Evolutionary conservation across 2,888 invertebrate genomes (phyloP).

Genomic region (Epistrophella euchroma): DNA sequence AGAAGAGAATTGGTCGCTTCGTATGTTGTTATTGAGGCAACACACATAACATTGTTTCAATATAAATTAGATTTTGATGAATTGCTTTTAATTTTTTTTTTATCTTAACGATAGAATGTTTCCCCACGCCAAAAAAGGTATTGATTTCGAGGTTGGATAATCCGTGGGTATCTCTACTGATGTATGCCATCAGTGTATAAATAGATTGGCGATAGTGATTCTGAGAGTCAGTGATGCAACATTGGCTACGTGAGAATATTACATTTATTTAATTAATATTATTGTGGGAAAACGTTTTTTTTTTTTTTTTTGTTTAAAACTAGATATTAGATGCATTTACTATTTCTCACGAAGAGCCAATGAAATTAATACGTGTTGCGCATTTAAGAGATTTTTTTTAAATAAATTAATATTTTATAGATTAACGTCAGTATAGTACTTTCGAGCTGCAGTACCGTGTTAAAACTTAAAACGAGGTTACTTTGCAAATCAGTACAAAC

Average conservation of each 20-base stretch:
- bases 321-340: neutral
- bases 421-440: neutral
- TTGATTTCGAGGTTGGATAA: constrained; percentile 45
- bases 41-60: neutral
- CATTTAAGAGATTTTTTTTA: neutral
- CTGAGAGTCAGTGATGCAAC: constrained; percentile 25
- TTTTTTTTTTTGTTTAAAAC: neutral
- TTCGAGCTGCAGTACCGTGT: neutral
- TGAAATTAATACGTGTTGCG: neutral
- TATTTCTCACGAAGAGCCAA: too few relatives aligned
- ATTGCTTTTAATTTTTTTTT: neutral
- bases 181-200: neutral
- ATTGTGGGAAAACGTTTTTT: constrained; percentile 11
- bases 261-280: constrained; percentile 8
- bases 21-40: neutral
- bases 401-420: neutral
- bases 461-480: too few relatives aligned
- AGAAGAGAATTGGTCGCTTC: neutral
- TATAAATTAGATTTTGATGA: neutral
- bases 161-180: neutral
- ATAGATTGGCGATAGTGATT: constrained; percentile 28
- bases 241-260: constrained; percentile 37
- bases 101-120: neutral
- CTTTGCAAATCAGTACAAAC: too few relatives aligned
- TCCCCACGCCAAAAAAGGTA: constrained; percentile 5